These are phyloP conservation scores for Disparrhopalites patrizii DNA, from an alignment of 2,888 invertebrate species.

Conservation along the genomic window DNA sequence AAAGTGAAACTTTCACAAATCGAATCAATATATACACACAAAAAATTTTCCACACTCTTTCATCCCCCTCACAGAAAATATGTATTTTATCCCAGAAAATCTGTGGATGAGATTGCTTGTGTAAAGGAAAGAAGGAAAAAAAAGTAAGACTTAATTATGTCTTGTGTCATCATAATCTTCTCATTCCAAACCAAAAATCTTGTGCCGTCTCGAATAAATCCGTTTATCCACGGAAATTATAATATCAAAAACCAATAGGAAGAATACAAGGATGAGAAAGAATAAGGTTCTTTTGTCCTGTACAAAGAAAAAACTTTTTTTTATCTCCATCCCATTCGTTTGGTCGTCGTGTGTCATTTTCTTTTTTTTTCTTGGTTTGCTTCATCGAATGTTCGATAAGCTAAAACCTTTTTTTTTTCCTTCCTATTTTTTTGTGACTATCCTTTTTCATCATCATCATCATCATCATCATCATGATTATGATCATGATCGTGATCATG, in stretches of 20 bases:
- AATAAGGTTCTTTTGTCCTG: too few species aligned
- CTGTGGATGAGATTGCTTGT: too few species aligned
- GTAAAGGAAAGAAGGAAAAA: not conserved
- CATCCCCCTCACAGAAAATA: too few species aligned
- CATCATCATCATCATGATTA: not conserved
- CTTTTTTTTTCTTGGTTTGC: constrained; percentile 20
- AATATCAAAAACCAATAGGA: too few species aligned
- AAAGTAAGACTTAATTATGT: not conserved
- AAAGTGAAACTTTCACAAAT: too few species aligned
- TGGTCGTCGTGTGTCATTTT: constrained; percentile 26
- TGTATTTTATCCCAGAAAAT: too few species aligned
- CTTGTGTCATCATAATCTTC: not conserved
- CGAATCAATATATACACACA: too few species aligned
- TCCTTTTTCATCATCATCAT: constrained; percentile 1
- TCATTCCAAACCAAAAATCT: too few species aligned
- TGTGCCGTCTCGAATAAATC: too few species aligned
- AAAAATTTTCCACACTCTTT: too few species aligned
- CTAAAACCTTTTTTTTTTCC: constrained; percentile 28
- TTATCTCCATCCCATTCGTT: constrained; percentile 15
- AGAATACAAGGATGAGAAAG: not conserved
- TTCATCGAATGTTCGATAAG: constrained; percentile 21
- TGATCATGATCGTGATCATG: too few species aligned
- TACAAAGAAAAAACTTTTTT: constrained; percentile 16
- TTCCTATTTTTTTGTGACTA: not conserved
- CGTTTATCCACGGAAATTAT: not conserved